A percentile compares a stretch with the other conserved stretches of the same genome.
Conservation (phyloP, 2,797 vertebrate genomes). For the Lepilemur ruficaudatus region DNA sequence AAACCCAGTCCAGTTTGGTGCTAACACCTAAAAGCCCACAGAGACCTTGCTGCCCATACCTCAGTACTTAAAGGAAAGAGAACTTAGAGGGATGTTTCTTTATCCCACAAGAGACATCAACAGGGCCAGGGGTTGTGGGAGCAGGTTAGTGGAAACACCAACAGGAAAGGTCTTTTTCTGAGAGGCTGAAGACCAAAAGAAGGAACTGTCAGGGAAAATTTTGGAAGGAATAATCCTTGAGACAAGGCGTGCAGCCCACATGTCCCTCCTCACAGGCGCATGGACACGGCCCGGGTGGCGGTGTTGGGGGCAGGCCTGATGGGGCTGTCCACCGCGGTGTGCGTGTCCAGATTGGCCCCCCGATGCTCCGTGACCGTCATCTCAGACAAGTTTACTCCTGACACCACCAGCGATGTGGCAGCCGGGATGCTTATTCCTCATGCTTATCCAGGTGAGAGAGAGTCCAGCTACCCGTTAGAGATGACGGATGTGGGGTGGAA, state of each 20-base stretch:
- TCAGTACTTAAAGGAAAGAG: not conserved
- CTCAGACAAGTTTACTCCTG: conserved; percentile 90
- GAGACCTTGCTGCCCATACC: not conserved
- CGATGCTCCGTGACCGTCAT: conserved; percentile 88
- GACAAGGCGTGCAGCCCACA: not conserved
- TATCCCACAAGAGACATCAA: not conserved
- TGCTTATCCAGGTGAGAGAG: conserved; percentile 80
- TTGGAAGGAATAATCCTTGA: not conserved
- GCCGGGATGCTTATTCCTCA: conserved; percentile 91
- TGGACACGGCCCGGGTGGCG: conserved; percentile 84
- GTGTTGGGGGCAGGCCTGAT: conserved; percentile 94
- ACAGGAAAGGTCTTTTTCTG: not conserved
- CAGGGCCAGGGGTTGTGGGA: not conserved
- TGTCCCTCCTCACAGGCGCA: conserved; percentile 62
- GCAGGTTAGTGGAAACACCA: not conserved
- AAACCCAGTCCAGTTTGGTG: not conserved
- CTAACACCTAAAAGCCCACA: not conserved
- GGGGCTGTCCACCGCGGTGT: conserved; percentile 92
- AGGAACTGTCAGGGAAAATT: not conserved
- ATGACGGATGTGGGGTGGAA: not conserved
- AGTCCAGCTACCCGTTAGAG: not conserved
- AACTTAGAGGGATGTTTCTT: not conserved
- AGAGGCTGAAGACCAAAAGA: not conserved
- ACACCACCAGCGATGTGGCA: conserved; percentile 93
- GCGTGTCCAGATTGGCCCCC: conserved; percentile 86